Base-by-base conservation (phyloP, 2,113 vertebrate species). In the Nannospalax galili region DNA sequence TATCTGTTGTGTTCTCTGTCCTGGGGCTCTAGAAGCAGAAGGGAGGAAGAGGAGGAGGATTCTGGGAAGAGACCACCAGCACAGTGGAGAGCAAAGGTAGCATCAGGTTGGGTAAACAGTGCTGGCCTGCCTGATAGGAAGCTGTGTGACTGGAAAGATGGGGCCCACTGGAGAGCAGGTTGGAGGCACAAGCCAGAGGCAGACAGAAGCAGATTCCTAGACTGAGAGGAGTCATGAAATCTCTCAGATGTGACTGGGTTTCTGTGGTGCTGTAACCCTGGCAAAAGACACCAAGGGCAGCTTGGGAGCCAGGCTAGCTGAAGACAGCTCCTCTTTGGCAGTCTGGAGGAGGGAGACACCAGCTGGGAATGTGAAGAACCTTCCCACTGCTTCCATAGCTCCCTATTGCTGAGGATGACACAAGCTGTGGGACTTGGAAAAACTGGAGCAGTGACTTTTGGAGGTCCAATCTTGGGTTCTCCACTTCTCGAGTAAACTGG, bases 1-100 rank as follows among this genome's bases (percentile, higher is more conserved):
- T 0, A 7, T 37, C 42, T 14, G 11, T 9, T 16, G 1, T 58
- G 9, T 15, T 48, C 64, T 12, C 24, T 35, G 3, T 45, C 7
- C 24, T 48, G n/a, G 65, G 60, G 40, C 67, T 85, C 9, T 75
- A 30, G 62, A 74, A 24, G n/a, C 5, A 24, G 32, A 70, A 7
- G 22, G 45, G 24, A 35, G 12, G 17, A 17, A 30, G 26, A 12
- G 16, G 24, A 9, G 14, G 20, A 62, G 67, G 22, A 10, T 6
- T 6, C 48, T 52, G 48, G 48, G 48, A 52, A 6, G 48, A 52
- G 48, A 52, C 48, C 48, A 52, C 48, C 48, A 52, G 48, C 48
- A 52, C 6, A 37, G 20, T 62, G 14, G 86, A 64, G 8, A 45
- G 20, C 30, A 65, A 10, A 73, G 37, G 24, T 10, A 7, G 15